Evolutionary conservation across 2,888 invertebrate genomes (phyloP), one percentile per base, ranked within the genome.

Genomic region (Thymelicus lineola): DNA sequence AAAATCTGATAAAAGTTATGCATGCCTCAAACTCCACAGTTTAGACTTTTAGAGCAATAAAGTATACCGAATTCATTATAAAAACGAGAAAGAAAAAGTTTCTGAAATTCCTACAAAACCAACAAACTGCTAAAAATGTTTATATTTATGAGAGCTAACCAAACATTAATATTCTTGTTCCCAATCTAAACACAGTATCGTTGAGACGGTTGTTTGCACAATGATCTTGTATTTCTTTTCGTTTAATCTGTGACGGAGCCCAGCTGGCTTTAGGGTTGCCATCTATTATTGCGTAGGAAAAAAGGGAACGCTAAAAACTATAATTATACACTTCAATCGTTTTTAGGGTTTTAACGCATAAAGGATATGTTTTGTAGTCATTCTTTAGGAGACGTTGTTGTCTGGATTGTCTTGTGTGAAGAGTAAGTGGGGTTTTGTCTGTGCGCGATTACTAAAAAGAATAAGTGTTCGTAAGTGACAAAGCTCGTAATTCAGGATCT

Each of bases 131-230:
- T 63, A 72, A 74, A 81, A 85, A 83, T 82, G 82, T 86, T 87
- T 86, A 82, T 80, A 53, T 53, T 53, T 53, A 80, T 59, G 79
- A 82, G 83, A 81, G 79, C 77, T 81, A 80, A 81, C 79, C 82
- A 84, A 86, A 86, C 82, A 82, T 79, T 79, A 81, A 80, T 78
- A 78, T 79, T 80, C 78, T 76, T 74, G 77, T 80, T 80, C 77
- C 79, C 77, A 64, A 80, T 77, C 79, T 74, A 82, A 84, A 82
- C 83, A 82, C 73, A 59, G 76, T 80, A 77, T 80, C 80, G 80
- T 80, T 77, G 79, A 77, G 81, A 83, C 81, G 83, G 85, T 85
- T 87, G 88, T 89, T 88, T 89, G 86, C 83, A 80, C 82, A 86
- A 82, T 80, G 82, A 84, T 84, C 81, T 81, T 83, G 83, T 86